Base-by-base conservation (phyloP, 2,888 invertebrate genomes). In the Tipula confusa region DNA sequence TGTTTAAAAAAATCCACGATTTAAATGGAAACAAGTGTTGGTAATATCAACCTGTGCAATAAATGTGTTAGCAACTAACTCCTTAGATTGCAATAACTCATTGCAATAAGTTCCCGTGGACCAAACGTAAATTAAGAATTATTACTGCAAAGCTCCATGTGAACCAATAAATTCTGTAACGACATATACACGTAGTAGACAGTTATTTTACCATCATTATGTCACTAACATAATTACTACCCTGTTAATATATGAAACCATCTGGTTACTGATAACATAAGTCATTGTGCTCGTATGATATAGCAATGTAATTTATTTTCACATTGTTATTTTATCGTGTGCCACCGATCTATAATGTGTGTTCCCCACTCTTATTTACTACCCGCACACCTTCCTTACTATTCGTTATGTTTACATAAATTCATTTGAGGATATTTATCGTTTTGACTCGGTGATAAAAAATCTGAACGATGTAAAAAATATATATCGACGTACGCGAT, bases 211-310 rank as follows among this genome's bases (percentile, higher is more conserved):
- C 64, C 24, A 64, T 64, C 64, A 64, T 64, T 64, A 64, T 64
- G 64, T 64, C 64, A 64, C 64, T 64, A 24, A 64, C 64, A 24
- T 64, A 64, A 64, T 64, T 64, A 64, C 64, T 64, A 24, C 64
- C 64, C 64, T 64, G 64, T 64, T 64, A 64, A 64, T 24, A n/a
- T n/a, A 64, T 24, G 64, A 64, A 64, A 64, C 64, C 64, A 64
- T 64, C 64, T 64, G 64, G 64, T 24, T 24, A 24, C 64, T 64
- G 64, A 64, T 64, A 64, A 64, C 64, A 64, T 64, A 64, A 64
- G 64, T 64, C 64, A 64, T 64, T 64, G 24, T 64, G 64, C 64
- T 24, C 24, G n/a, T 24, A 9, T 9, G 18, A 24, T 64, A 13
- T 38, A 5, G 64, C 24, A 24, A 64, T 64, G 13, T 64, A 64